Base-by-base conservation (phyloP, 2,113 vertebrate species). In the Galbula dea region DNA sequence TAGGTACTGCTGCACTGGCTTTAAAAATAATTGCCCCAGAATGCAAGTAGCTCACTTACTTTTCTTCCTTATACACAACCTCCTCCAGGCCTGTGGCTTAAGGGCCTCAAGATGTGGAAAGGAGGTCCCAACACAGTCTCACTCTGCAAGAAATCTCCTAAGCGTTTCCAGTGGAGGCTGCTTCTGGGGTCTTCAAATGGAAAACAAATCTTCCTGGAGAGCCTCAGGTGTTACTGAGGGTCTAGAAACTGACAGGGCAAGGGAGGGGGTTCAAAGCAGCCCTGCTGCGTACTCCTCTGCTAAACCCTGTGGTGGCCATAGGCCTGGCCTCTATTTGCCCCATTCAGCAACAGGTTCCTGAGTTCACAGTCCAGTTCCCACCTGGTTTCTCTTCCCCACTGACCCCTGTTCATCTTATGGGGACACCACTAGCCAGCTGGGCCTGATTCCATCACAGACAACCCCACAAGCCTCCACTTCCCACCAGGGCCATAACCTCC, bases 351-450 rank as follows among this genome's bases (percentile, higher is more conserved):
- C 34, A 41, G 14, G 22, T 18, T 75, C 19, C 48, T 37, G 18
- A 23, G 20, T 20, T 18, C 5, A 23, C 43, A n/a, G 6, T 27
- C 27, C 10, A 15, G 8, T 63, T 86, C 29, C 30, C 67, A 37
- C 5, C 3, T 9, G 0, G 7, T 10, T 71, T 45, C 32, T 79
- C 23, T 46, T 69, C 39, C n/a, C 30, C n/a, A 18, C 7, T 7
- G 4, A 23, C 7, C 29, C 11, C 29, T 39, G 12, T 23, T n/a
- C 7, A 10, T 48, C 3, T 27, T 29, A 18, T 6, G 9, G 41
- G 37, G 22, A 54, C 24, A 20, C 6, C 0, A 2, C 12, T 1
- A 1, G 24, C 12, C 8, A 1, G 5, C 27, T 45, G 20, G 17
- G 19, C 55, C 75, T 46, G 13, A 34, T 21, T 48, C 41, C 11